Base-by-base conservation (phyloP, 1,140 invertebrate species). In the Lepidurus apus region DNA sequence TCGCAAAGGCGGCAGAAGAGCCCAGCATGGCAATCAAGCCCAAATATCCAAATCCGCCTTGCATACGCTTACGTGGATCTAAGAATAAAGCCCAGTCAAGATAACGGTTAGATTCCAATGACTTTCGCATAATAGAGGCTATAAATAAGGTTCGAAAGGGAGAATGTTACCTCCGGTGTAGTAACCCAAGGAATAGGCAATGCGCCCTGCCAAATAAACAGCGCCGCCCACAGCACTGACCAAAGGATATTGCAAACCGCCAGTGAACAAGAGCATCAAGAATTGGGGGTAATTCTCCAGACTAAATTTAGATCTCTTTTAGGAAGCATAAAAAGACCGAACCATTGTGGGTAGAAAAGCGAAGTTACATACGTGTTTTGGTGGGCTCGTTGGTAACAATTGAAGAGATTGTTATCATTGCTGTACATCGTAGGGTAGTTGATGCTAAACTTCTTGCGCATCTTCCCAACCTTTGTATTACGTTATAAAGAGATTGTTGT, bases 111-210 rank as follows among this genome's bases (percentile, higher is more conserved):
- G n/a, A 9, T 74, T 11, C 24, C 26, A 44, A 34, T 21, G 53
- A 42, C 43, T 77, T 82, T 81, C 73, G 81, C 5, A 81, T 65
- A 42, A 77, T 43, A 21, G 78, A n/a, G 75, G 21, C 74, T 73
- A 75, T 42, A 42, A 21, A 53, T 76, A 45, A 34, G 6, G 53
- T 13, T 43, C 42, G 1, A 65, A 24, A 7, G 73, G 3, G 65
- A n/a, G 26, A 7, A 78, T 73, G 34, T 76, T 83, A 87, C 87
- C 86, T 82, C 87, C 87, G 81, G 86, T 87, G 80, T 87, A 87
- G 80, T 88, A 88, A 0, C 87, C 87, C n/a, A 82, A 80, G 7
- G 87, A 85, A 83, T 87, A 88, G 8, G 83, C 83, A 73, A 88
- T 82, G 80, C 86, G 81, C 65, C 87, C 85, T 17, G 83, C 75